phyloP scores from a whole-genome alignment of 2,797 vertebrate genomes.

The Sylvia borin region DNA sequence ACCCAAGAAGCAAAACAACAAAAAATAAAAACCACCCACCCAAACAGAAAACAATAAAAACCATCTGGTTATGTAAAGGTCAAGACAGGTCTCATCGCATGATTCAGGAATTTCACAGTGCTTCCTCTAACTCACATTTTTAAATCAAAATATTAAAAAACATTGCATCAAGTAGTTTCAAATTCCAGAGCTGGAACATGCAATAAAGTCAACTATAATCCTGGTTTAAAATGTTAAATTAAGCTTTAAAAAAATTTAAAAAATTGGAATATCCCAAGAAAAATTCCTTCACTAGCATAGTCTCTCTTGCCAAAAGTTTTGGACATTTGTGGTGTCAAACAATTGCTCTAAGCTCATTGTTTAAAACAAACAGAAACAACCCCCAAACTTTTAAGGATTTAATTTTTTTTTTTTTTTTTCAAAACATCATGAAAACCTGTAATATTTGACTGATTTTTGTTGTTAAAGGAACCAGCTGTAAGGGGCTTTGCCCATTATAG shows the following conservation, averaged over 20 bases:
- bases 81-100: not conserved
- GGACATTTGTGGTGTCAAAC: not conserved
- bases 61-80: not conserved
- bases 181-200: not conserved
- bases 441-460: not conserved
- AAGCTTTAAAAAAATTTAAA: not conserved
- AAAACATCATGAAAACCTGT: not conserved
- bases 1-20: not conserved
- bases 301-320: not conserved
- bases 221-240: not conserved
- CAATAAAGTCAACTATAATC: not conserved
- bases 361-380: not conserved
- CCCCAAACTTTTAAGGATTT: not conserved
- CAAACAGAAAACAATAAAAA: not conserved
- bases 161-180: not conserved
- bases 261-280: not conserved
- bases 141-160: not conserved
- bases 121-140: not conserved
- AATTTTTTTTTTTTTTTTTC: not conserved
- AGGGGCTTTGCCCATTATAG: not conserved
- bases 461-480: not conserved
- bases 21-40: not conserved
- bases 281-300: not conserved
- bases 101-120: not conserved
- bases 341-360: not conserved